These are phyloP conservation scores for Ictalurus furcatus DNA, from an alignment of 2,113 vertebrate genomes.

Conservation along the genomic window DNA sequence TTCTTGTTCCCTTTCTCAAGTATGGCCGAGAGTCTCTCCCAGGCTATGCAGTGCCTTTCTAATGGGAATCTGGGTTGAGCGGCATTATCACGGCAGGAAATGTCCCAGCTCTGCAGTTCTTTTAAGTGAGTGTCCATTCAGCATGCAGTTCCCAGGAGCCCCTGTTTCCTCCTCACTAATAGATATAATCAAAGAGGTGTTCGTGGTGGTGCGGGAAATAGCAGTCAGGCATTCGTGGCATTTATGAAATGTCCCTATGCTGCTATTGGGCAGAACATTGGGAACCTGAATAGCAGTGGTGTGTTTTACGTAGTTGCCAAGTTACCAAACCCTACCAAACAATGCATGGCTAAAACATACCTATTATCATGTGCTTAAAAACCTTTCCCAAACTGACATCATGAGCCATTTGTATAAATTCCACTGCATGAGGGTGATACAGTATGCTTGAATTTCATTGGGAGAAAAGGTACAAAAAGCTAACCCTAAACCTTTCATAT, in stretches of 20 bases:
- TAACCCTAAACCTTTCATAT: neutral
- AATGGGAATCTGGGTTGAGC: slow-evolving; percentile 39
- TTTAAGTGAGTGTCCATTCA: slow-evolving; percentile 40
- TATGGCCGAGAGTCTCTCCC: neutral
- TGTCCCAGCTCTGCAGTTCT: slow-evolving; percentile 35
- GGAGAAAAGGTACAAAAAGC: neutral
- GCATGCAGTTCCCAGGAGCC: slow-evolving; percentile 39
- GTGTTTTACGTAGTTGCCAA: slow-evolving; percentile 2
- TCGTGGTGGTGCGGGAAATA: slow-evolving; percentile 56
- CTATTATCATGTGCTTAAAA: neutral
- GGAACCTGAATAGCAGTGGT: slow-evolving; percentile 14
- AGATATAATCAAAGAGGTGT: slow-evolving; percentile 57
- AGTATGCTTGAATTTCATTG: neutral
- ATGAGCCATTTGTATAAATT: neutral
- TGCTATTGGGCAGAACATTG: neutral
- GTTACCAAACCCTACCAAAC: neutral
- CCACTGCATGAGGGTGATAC: too few relatives aligned
- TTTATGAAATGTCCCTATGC: slow-evolving; percentile 50
- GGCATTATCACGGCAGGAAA: slow-evolving; percentile 50
- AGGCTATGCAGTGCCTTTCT: slow-evolving; percentile 43
- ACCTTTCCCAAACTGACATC: neutral
- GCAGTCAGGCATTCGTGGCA: slow-evolving; percentile 49
- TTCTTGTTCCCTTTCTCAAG: neutral
- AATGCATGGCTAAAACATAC: neutral
- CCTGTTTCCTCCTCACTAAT: slow-evolving; percentile 56